Evolutionary conservation across 2,888 invertebrate genomes (phyloP).

Genomic region (Heliconius cydno): DNA sequence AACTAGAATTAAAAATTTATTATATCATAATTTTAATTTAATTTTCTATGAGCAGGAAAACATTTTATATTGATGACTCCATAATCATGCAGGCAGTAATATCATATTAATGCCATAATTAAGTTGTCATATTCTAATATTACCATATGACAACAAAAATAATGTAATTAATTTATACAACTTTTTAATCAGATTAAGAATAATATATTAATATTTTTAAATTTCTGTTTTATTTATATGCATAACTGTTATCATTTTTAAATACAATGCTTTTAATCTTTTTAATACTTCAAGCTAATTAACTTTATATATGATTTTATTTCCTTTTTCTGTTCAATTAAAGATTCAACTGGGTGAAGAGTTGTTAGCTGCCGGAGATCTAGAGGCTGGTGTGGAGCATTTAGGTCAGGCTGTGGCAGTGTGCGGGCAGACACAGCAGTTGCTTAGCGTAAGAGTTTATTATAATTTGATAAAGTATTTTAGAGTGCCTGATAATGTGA

Average conservation of each 20-base stretch:
- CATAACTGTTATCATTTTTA: background rate
- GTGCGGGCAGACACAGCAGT: slow-evolving; percentile 96
- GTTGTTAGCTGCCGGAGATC: slow-evolving; percentile 91
- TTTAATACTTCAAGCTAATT: background rate
- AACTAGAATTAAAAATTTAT: too few relatives aligned
- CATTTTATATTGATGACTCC: background rate
- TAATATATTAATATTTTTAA: background rate
- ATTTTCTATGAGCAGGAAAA: background rate
- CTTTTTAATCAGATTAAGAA: background rate
- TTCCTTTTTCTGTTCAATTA: background rate
- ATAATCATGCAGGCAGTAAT: background rate
- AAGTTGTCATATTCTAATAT: background rate
- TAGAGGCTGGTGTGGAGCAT: slow-evolving; percentile 97
- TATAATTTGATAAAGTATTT: background rate
- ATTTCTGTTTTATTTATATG: background rate
- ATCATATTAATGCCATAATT: background rate
- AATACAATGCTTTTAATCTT: background rate
- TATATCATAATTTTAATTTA: background rate
- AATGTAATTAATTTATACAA: background rate
- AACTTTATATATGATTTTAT: background rate
- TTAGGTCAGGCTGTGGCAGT: slow-evolving; percentile 98
- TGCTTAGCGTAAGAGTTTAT: slow-evolving; percentile 85
- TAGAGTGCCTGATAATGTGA: background rate
- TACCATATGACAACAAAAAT: too few relatives aligned
- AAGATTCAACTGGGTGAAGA: slow-evolving; percentile 97